phyloP scores from a whole-genome alignment of 2,113 vertebrate genomes.

The Microtus richardsoni region DNA sequence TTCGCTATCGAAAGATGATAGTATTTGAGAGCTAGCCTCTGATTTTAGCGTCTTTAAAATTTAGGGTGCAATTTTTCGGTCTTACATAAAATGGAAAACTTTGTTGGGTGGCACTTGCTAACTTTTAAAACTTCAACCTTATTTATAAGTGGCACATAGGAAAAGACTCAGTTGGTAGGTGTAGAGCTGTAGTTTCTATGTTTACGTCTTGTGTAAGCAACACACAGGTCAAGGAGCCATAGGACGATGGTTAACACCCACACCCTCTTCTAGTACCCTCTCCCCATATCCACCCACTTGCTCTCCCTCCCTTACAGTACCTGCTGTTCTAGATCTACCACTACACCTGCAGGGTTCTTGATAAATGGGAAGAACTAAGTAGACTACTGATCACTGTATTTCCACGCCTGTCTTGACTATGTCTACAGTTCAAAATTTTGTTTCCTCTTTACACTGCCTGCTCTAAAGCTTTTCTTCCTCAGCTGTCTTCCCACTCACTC shows the following conservation, averaged over 20 bases:
- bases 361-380: background rate
- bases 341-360: background rate
- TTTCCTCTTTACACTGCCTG: background rate
- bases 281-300: background rate
- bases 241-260: too few relatives aligned
- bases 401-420: background rate
- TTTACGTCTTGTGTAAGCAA: background rate
- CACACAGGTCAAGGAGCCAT: background rate
- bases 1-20: background rate
- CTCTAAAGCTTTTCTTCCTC: background rate
- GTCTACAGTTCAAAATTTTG: background rate
- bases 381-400: background rate
- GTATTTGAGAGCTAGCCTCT: background rate
- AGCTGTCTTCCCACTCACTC: background rate
- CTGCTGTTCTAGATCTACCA: background rate
- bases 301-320: background rate
- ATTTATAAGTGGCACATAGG: background rate
- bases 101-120: conserved; percentile 1
- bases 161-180: background rate
- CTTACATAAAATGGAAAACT: background rate
- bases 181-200: background rate
- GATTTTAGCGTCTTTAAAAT: background rate
- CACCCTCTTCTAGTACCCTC: rapidly evolving
- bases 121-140: conserved; percentile 8
- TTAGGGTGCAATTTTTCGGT: background rate